Evolutionary conservation across 2,888 invertebrate genomes (phyloP), one percentile per base, ranked within the genome.

Genomic region (Caenorhabditis auriculariae): DNA sequence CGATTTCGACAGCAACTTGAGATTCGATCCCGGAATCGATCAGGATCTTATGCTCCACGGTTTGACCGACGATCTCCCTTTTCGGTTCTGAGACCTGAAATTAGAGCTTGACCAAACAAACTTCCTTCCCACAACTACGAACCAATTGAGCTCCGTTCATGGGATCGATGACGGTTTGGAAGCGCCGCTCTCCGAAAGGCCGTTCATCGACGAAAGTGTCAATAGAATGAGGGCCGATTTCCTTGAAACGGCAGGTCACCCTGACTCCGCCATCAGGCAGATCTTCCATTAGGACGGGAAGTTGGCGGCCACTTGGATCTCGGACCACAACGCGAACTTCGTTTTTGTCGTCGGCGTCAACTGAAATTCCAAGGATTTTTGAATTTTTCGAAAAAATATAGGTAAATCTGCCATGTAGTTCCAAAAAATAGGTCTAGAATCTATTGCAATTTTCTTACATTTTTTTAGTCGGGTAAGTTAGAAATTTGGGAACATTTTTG

Each of bases 271-370:
- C 69, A 7, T 69, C 66, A 0, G 61, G 60, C 9, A 70, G 54
- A 27, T 67, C 63, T 52, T 72, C 72, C 56, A 74, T 58, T 51
- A 69, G 73, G 12, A 73, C 70, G 7, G 75, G 74, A 7, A 76
- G 51, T 38, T 65, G 52, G 21, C 66, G 52, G 3, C 76, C 76
- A 15, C 66, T 66, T 2, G 72, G 72, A 27, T 66, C 67, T 12
- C 66, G 59, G 15, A 77, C 66, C 4, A 72, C 73, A 5, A 76
- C 74, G 17, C 71, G 65, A 24, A 77, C 65, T 37, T 72, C 59
- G 32, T 76, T 69, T 41, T 72, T 75, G 51, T 55, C 62, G 28
- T 64, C 49, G 4, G 66, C 60, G 32, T 66, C 56, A 7, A 63
- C 66, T 66, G 45, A 53, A 66, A 59, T 24, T 4, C 2, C 23